Evolutionary conservation across 2,797 vertebrate species (phyloP).

Genomic region (Cynopterus sphinx): DNA sequence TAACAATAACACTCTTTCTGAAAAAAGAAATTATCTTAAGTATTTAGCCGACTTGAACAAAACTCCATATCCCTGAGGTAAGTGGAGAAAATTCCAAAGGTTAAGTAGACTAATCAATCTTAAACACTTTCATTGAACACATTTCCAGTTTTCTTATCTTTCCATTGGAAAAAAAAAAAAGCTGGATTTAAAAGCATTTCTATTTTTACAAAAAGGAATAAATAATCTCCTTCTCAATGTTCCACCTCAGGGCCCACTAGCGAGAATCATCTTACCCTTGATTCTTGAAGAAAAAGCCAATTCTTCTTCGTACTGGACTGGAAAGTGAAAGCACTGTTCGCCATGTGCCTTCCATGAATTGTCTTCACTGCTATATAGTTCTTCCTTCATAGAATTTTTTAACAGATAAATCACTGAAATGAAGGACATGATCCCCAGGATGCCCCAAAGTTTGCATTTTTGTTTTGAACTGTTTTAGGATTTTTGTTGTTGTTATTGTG

Average conservation of each 20-base stretch:
- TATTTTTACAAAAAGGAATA: conserved; percentile 39
- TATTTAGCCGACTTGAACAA: conserved; percentile 43
- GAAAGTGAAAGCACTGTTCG: background rate
- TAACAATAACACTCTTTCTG: conserved; percentile 48
- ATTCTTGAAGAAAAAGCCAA: background rate
- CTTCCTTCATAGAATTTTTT: background rate
- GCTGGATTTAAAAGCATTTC: background rate
- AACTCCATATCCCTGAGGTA: background rate
- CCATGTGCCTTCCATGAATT: background rate
- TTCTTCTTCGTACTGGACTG: background rate
- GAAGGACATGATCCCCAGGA: background rate
- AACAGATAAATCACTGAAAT: background rate
- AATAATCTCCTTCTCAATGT: background rate
- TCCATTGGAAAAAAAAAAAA: background rate
- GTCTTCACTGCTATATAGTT: background rate
- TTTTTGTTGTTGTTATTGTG: background rate
- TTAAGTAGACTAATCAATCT: conserved; percentile 34
- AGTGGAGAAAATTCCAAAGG: background rate
- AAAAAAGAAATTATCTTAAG: conserved; percentile 43
- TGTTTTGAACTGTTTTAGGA: background rate
- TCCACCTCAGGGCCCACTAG: background rate
- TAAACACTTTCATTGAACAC: background rate
- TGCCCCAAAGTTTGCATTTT: background rate
- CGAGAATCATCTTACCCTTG: conserved; percentile 55
- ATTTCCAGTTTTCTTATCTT: conserved; percentile 41